Conservation (phyloP, 1,140 invertebrate genomes). For the Neuroterus valhalla region DNA sequence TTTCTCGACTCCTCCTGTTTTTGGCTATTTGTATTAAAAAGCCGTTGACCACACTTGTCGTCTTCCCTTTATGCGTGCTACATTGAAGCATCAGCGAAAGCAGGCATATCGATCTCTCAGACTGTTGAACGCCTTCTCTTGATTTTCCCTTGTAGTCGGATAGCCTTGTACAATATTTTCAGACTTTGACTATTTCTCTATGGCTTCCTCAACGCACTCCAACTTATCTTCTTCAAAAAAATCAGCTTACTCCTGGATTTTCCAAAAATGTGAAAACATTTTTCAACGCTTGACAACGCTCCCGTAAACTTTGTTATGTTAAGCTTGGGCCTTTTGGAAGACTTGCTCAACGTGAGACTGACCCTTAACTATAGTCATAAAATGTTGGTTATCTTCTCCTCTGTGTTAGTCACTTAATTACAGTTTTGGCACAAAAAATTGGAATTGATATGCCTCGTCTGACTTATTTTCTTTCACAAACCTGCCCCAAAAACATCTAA, state of each 20-base stretch:
- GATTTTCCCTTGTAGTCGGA: slow-evolving; percentile 38
- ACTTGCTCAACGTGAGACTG: background rate
- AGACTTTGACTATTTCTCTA: slow-evolving; percentile 32
- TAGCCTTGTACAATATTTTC: slow-evolving; percentile 31
- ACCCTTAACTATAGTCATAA: too few species aligned
- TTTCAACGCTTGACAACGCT: slow-evolving; percentile 52
- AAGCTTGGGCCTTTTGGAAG: background rate
- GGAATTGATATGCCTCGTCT: background rate
- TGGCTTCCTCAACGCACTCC: slow-evolving; percentile 47
- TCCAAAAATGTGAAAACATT: slow-evolving; percentile 53
- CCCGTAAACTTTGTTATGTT: too few species aligned
- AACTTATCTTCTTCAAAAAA: slow-evolving; percentile 48
- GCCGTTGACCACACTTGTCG: slow-evolving; percentile 12
- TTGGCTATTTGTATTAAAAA: background rate
- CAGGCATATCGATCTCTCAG: slow-evolving; percentile 51
- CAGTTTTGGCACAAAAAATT: background rate
- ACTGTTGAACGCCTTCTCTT: slow-evolving; percentile 48
- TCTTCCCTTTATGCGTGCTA: slow-evolving; percentile 34
- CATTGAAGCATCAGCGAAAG: slow-evolving; percentile 36
- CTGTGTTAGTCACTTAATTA: too few species aligned
- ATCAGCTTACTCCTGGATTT: slow-evolving; percentile 44
- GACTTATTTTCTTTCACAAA: background rate
- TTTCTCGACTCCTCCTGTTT: slow-evolving; percentile 4
- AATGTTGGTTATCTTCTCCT: too few species aligned
- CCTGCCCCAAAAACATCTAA: background rate